Base-by-base conservation (phyloP, 2,888 invertebrate genomes). In the Galerucella pusilla region DNA sequence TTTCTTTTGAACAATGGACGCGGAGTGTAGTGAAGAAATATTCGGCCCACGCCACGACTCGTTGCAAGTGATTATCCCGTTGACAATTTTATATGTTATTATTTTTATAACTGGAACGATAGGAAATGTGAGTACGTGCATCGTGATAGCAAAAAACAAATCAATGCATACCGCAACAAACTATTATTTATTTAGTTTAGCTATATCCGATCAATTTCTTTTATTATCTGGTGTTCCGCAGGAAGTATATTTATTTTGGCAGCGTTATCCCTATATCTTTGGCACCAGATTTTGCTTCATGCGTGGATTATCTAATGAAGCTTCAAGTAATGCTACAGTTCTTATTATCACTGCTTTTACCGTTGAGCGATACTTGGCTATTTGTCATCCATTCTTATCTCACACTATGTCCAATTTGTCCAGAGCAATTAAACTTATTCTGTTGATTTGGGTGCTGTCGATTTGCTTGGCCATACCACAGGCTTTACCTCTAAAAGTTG, bases 351-450 rank as follows among this genome's bases (percentile, higher is more conserved):
- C 92, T 0, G 92, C 92, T 1, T 94, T 94, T 86, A 94, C 93
- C 0, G 90, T 91, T 16, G 93, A 94, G 84, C 87, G 93, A 65
- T 94, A 93, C 86, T 87, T 93, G 9, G 93, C 93, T 0, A 93
- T 93, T 64, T 93, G 93, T 81, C 92, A 92, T 82, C 93, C 93
- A 0, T 91, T 93, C 82, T 85, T 90, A 28, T 89, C 92, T 0
- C 96, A 97, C 85, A 95, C 95, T 76, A 94, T 96, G 92, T 96
- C 96, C 5, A 96, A 96, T 83, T 88, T 97, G 59, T 93, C 95
- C 16, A 90, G 97, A 46, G 97, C 96, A 11, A 90, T 95, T 73
- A 94, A 94, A 84, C 92, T 95, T 81, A 94, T 97, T 59, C 86
- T 95, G 28, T 88, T 92, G 60, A 92, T 97, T 78, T 98, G 97